Evolutionary conservation across 1,140 invertebrate species (phyloP).

Genomic region (Drosophila guanche): DNA sequence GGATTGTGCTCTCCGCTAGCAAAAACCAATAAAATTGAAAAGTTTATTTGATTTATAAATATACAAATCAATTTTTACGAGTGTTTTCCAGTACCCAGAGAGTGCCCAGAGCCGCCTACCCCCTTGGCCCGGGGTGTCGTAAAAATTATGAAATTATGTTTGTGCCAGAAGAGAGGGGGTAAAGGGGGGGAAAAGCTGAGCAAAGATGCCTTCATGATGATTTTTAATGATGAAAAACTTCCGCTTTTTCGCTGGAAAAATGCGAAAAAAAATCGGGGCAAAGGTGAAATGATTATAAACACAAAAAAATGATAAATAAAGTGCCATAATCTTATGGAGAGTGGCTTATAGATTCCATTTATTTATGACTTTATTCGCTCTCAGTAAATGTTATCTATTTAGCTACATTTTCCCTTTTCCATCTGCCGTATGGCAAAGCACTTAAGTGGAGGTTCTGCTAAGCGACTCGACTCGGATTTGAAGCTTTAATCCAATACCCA

Average conservation of each 20-base stretch:
- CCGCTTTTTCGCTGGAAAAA: slow-evolving; percentile 41
- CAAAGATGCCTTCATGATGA: slow-evolving; percentile 38
- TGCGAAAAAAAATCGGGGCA: slow-evolving; percentile 9
- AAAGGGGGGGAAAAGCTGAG: not conserved
- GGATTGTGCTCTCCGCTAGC: slow-evolving; percentile 40
- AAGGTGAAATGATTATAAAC: slow-evolving; percentile 11
- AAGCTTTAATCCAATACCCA: slow-evolving; percentile 33
- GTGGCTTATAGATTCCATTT: slow-evolving; percentile 42
- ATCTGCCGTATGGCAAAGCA: slow-evolving; percentile 22
- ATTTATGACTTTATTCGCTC: slow-evolving; percentile 38
- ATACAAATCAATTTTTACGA: slow-evolving; percentile 75
- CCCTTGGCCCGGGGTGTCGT: slow-evolving; percentile 31
- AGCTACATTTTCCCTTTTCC: slow-evolving; percentile 9
- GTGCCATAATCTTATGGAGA: slow-evolving; percentile 9
- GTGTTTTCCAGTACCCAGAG: slow-evolving; percentile 25
- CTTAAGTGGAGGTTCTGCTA: slow-evolving; percentile 37
- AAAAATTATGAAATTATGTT: slow-evolving; percentile 74
- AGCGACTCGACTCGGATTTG: slow-evolving; percentile 16
- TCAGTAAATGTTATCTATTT: slow-evolving; percentile 26
- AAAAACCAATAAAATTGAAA: slow-evolving; percentile 76
- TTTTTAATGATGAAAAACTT: slow-evolving; percentile 71
- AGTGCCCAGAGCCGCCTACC: slow-evolving; percentile 10
- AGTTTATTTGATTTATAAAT: slow-evolving; percentile 76
- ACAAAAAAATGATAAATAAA: slow-evolving; percentile 58
- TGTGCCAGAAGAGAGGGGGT: not conserved